Conservation (phyloP, 2,888 invertebrate species). For the Andrena fulva region DNA sequence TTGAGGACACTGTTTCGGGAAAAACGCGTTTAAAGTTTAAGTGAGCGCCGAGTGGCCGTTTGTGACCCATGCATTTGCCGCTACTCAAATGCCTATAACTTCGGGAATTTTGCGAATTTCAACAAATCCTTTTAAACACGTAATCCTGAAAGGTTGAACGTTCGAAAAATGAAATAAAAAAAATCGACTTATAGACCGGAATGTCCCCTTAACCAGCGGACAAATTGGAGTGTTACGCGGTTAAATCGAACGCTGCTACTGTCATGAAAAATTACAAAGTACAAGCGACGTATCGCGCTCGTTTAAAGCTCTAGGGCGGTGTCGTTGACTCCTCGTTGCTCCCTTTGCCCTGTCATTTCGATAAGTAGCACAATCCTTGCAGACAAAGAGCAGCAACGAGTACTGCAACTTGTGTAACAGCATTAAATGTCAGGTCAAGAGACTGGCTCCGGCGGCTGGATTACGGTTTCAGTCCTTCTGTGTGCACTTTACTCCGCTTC, state of each 20-base stretch:
- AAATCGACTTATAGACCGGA: too few species aligned
- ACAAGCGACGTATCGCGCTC: neutral
- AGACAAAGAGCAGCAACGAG: slow-evolving; percentile 72
- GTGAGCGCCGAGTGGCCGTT: too few species aligned
- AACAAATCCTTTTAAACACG: too few species aligned
- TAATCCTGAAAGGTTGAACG: too few species aligned
- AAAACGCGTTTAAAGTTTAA: too few species aligned
- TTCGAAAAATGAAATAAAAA: too few species aligned
- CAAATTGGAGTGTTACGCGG: too few species aligned
- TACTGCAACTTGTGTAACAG: slow-evolving; percentile 70
- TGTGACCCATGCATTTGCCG: too few species aligned
- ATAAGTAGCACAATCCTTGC: slow-evolving; percentile 64
- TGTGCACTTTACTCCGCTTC: slow-evolving; percentile 39
- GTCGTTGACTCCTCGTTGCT: slow-evolving; percentile 21
- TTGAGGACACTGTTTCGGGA: too few species aligned
- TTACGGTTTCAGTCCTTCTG: slow-evolving; percentile 45
- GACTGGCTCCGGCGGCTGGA: slow-evolving; percentile 70
- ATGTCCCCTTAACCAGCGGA: too few species aligned
- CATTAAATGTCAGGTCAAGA: slow-evolving; percentile 77
- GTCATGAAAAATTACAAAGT: neutral
- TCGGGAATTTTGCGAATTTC: too few species aligned
- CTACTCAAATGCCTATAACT: too few species aligned
- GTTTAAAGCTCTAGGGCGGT: neutral
- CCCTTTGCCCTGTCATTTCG: slow-evolving; percentile 48
- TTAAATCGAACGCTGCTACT: neutral